Conservation (phyloP, 2,113 vertebrate genomes). For the Alectura lathami region DNA sequence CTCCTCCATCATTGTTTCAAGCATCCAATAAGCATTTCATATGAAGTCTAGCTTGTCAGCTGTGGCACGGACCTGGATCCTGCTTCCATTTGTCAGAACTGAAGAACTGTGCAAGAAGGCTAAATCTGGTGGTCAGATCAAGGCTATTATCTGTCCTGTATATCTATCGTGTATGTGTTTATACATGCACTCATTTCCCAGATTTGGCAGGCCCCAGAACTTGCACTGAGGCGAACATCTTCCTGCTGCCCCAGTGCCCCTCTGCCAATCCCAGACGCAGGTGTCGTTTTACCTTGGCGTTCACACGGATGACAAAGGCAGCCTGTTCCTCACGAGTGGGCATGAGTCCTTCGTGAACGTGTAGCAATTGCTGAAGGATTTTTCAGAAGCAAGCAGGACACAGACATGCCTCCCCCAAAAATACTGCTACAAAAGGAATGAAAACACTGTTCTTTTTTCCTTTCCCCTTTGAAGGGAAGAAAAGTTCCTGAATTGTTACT, state of each 20-base stretch:
- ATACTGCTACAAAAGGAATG: not conserved
- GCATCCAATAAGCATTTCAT: not conserved
- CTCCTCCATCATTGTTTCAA: not conserved
- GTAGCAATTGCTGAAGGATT: not conserved
- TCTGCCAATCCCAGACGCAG: not conserved
- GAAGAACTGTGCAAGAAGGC: not conserved
- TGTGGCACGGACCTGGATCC: not conserved
- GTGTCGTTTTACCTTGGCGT: not conserved
- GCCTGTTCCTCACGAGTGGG: rapidly evolving
- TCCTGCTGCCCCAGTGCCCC: not conserved
- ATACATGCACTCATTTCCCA: rapidly evolving
- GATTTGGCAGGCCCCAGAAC: not conserved
- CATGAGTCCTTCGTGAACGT: not conserved
- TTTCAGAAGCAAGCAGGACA: not conserved
- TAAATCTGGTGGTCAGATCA: rapidly evolving
- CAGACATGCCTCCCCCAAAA: rapidly evolving
- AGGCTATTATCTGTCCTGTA: rapidly evolving
- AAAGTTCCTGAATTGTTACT: not conserved
- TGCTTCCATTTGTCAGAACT: not conserved
- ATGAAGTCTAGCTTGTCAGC: not conserved
- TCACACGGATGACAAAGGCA: not conserved
- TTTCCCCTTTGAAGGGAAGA: not conserved
- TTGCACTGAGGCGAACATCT: rapidly evolving
- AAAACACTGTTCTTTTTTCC: no score
- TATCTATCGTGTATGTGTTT: rapidly evolving